Conservation (phyloP, 1,140 invertebrate species). For the Lethrus apterus region DNA sequence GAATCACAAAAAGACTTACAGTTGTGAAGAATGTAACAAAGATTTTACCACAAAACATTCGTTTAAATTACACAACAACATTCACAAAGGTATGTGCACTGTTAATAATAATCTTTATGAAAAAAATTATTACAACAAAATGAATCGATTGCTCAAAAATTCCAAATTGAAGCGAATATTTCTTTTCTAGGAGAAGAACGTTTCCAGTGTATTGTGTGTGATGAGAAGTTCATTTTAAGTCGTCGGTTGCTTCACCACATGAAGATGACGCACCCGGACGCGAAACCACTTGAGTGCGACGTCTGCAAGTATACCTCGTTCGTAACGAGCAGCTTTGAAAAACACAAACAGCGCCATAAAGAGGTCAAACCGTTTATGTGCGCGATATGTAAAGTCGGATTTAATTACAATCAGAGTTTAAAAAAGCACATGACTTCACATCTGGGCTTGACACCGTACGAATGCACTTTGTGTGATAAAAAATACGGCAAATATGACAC, state of each 20-base stretch:
- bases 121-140: no score
- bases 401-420: conserved; percentile 6
- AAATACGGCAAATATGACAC: conserved; percentile 4
- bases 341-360: neutral
- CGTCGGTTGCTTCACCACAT: neutral
- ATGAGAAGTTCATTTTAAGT: neutral
- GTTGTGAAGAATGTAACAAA: neutral
- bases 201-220: neutral
- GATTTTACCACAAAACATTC: conserved; percentile 3
- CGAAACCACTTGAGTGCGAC: neutral
- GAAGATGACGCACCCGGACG: neutral
- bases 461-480: conserved; percentile 2
- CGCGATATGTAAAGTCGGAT: conserved; percentile 1
- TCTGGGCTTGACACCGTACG: neutral
- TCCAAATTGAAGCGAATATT: no score
- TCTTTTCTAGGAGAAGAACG: neutral
- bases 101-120: no score
- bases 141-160: no score
- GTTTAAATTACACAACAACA: neutral
- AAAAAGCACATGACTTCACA: conserved; percentile 6
- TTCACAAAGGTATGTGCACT: no score
- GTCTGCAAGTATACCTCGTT: conserved; percentile 2
- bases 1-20: conserved; percentile 4
- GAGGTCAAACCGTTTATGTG: conserved; percentile 2
- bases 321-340: neutral